Conservation (phyloP, 1,140 invertebrate species). For the Drosophila takahashii region DNA sequence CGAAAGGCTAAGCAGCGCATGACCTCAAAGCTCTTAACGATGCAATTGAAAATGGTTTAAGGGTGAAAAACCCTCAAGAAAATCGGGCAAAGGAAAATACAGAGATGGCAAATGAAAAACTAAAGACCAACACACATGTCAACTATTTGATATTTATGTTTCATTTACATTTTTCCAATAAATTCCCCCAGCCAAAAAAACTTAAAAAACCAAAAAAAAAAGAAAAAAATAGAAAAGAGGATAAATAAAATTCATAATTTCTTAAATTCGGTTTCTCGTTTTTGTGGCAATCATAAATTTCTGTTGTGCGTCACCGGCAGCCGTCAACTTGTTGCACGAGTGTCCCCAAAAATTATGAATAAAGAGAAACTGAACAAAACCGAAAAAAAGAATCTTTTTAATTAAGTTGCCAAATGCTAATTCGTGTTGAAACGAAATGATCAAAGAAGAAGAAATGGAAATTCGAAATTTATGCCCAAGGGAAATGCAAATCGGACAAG, state of each 20-base stretch:
- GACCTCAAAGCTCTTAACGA: slow-evolving; percentile 62
- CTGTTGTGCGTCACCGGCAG: slow-evolving; percentile 72
- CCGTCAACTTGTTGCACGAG: slow-evolving; percentile 77
- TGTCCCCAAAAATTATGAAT: slow-evolving; percentile 1
- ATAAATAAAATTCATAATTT: slow-evolving; percentile 72
- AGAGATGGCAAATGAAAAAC: not conserved
- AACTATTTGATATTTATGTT: slow-evolving; percentile 67
- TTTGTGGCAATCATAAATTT: slow-evolving; percentile 75
- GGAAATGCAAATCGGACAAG: slow-evolving; percentile 40
- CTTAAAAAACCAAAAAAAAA: not conserved
- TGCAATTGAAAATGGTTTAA: slow-evolving; percentile 68
- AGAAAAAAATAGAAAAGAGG: slow-evolving; percentile 22
- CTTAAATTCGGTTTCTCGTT: slow-evolving; percentile 31
- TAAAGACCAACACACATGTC: slow-evolving; percentile 33
- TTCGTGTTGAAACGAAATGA: slow-evolving; percentile 61
- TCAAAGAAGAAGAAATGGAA: slow-evolving; percentile 36
- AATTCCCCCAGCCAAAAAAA: slow-evolving; percentile 43
- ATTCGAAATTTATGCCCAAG: slow-evolving; percentile 40
- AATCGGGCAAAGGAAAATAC: slow-evolving; percentile 10
- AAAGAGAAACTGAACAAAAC: not conserved
- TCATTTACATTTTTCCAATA: slow-evolving; percentile 79
- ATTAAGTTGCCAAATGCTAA: slow-evolving; percentile 64
- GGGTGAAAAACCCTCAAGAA: slow-evolving; percentile 10
- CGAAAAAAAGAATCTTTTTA: slow-evolving; percentile 30
- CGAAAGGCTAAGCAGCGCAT: slow-evolving; percentile 37